phyloP scores from a whole-genome alignment of 2,888 invertebrate species.

The Acanthoscelides obtectus region DNA sequence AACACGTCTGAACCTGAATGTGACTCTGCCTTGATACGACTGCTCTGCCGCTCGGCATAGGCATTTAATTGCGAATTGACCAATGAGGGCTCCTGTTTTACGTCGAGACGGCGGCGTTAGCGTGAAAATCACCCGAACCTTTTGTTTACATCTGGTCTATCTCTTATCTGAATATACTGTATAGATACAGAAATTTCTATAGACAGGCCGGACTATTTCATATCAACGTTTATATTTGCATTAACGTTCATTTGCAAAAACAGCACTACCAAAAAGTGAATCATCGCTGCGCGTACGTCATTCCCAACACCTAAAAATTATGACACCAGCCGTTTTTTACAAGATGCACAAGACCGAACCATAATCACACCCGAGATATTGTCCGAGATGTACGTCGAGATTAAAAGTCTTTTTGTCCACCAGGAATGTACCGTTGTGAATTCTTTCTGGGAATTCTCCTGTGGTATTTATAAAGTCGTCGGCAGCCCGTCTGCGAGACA shows the following conservation, averaged over 20 bases:
- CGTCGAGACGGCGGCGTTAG: no score
- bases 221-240: no score
- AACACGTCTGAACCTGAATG: no score
- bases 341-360: neutral
- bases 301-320: neutral
- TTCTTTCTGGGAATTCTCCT: neutral
- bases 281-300: neutral
- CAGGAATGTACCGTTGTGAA: neutral
- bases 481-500: neutral
- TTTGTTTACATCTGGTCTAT: no score
- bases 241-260: neutral
- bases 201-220: no score
- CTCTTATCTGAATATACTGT: no score
- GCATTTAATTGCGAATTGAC: no score
- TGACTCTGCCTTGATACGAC: no score
- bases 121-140: no score
- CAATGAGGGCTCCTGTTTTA: no score
- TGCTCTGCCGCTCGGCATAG: no score
- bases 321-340: neutral
- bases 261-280: neutral
- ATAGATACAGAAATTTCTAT: no score
- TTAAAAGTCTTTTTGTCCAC: neutral
- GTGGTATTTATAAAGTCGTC: neutral
- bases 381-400: neutral
- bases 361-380: neutral